These are phyloP conservation scores for Microplitis manilae DNA, from an alignment of 2,888 invertebrate genomes.

Conservation along the genomic window DNA sequence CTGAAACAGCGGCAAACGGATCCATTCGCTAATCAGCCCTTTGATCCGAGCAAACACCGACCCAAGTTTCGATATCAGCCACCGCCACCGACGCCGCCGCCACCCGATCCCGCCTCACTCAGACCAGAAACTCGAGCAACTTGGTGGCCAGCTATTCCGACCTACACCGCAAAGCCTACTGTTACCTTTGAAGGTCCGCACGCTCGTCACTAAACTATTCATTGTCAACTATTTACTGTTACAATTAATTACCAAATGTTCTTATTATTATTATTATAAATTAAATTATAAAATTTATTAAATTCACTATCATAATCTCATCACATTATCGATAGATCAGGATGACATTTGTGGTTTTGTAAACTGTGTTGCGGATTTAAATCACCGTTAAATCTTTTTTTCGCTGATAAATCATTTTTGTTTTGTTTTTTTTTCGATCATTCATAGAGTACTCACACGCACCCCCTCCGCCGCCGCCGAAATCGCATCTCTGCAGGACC, in stretches of 20 bases:
- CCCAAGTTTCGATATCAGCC: constrained; percentile 86
- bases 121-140: constrained; percentile 71
- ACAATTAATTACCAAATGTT: too few species aligned
- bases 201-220: constrained; percentile 20
- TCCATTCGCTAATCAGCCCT: constrained; percentile 78
- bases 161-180: constrained; percentile 76
- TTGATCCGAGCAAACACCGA: constrained; percentile 83
- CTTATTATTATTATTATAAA: too few species aligned
- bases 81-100: constrained; percentile 75
- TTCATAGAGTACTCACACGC: constrained; percentile 70
- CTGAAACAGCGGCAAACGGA: constrained; percentile 68
- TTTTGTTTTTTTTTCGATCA: constrained; percentile 55
- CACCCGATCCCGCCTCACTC: constrained; percentile 67
- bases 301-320: constrained; percentile 3
- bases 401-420: constrained; percentile 44
- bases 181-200: constrained; percentile 83
- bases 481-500: constrained; percentile 70
- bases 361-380: background rate
- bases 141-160: constrained; percentile 74
- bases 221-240: too few species aligned
- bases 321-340: constrained; percentile 16
- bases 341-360: background rate
- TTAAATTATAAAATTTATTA: background rate
- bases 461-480: constrained; percentile 69
- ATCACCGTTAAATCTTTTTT: background rate